Evolutionary conservation across 2,797 vertebrate species (phyloP).

Genomic region (Sebastes diploproa): DNA sequence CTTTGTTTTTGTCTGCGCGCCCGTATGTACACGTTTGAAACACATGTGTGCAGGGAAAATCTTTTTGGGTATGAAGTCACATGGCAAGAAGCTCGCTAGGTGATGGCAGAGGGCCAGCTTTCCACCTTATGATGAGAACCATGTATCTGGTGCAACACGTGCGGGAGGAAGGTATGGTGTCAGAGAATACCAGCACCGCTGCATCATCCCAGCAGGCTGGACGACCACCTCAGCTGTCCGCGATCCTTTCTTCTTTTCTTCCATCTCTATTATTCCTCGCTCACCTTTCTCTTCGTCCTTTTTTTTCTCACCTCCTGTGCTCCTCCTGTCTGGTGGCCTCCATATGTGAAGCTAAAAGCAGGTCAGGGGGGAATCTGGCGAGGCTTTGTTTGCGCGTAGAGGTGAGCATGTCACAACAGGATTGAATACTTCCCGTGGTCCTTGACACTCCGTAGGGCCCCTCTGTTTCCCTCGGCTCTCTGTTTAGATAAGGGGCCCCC

Average conservation of each 20-base stretch:
- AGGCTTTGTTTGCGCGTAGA: constrained; percentile 51
- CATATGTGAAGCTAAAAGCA: constrained; percentile 36
- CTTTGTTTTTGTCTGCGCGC: constrained; percentile 42
- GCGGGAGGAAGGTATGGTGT: constrained; percentile 48
- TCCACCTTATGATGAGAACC: constrained; percentile 67
- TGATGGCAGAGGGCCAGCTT: constrained; percentile 57
- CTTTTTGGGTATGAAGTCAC: constrained; percentile 64
- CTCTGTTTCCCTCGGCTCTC: constrained; percentile 23
- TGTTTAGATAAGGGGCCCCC: constrained; percentile 68
- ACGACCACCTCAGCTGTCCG: constrained; percentile 26
- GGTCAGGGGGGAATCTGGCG: constrained; percentile 34
- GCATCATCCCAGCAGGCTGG: constrained; percentile 39
- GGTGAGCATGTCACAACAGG: constrained; percentile 73
- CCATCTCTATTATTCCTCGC: not conserved
- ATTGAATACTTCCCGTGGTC: constrained; percentile 76
- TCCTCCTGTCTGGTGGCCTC: constrained; percentile 1
- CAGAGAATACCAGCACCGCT: constrained; percentile 56
- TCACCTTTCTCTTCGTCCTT: not conserved
- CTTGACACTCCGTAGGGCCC: constrained; percentile 57
- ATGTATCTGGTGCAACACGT: constrained; percentile 69
- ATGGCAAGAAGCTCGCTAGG: constrained; percentile 37
- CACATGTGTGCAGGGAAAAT: constrained; percentile 49
- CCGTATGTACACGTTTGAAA: constrained; percentile 35
- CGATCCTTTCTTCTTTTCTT: constrained; percentile 13
- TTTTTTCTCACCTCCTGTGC: not conserved